These are phyloP conservation scores for Melanocharis versteri DNA, from an alignment of 2,113 vertebrate genomes.

Conservation along the genomic window DNA sequence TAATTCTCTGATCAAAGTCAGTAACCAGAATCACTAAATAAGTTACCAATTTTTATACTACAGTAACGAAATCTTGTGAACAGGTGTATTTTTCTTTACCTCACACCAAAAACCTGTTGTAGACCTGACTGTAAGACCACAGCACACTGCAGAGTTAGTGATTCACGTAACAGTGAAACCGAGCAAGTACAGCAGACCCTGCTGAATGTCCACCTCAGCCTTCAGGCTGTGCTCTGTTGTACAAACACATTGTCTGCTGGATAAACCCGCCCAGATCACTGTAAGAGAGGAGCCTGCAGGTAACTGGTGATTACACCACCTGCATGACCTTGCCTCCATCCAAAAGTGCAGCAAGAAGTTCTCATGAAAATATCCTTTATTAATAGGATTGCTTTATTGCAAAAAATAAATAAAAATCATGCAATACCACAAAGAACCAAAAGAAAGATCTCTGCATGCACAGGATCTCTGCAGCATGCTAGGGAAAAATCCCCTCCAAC, in stretches of 20 bases:
- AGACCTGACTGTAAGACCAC: neutral
- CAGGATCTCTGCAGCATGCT: neutral
- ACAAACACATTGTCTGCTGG: neutral
- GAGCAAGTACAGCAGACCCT: neutral
- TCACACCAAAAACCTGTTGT: accelerated
- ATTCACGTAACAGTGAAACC: neutral
- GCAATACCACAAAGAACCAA: neutral
- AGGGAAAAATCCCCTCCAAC: neutral
- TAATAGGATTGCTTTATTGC: neutral
- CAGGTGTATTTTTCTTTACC: neutral
- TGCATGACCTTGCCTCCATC: neutral
- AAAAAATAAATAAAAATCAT: neutral
- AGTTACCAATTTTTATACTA: neutral
- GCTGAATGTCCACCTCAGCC: neutral
- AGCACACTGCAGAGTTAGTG: neutral
- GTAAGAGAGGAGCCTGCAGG: neutral
- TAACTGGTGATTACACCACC: neutral
- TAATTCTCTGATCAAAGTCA: neutral
- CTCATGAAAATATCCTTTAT: neutral
- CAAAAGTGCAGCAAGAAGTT: neutral
- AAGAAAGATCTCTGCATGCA: neutral
- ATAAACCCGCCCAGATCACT: neutral
- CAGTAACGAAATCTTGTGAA: neutral
- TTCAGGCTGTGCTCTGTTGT: neutral
- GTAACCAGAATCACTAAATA: neutral